phyloP scores from a whole-genome alignment of 2,888 invertebrate genomes.

The Synanthedon myopaeformis region DNA sequence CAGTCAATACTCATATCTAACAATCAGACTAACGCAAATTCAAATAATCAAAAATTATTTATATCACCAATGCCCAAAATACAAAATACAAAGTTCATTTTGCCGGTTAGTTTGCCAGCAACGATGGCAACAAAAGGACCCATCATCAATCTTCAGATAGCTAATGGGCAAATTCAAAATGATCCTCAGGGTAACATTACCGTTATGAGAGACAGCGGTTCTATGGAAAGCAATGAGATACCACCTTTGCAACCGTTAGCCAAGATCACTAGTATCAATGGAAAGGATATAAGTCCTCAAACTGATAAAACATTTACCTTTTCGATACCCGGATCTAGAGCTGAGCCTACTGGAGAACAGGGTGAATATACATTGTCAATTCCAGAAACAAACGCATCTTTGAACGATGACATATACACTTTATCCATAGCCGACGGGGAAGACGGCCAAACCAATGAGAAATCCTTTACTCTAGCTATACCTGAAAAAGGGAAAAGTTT shows the following conservation, averaged over 20 bases:
- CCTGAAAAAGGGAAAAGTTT: constrained; percentile 62
- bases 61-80: constrained; percentile 71
- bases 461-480: constrained; percentile 56
- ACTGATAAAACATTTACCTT: constrained; percentile 48
- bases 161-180: constrained; percentile 73
- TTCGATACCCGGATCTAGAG: constrained; percentile 58
- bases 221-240: constrained; percentile 43
- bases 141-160: constrained; percentile 76
- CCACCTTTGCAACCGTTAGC: constrained; percentile 56
- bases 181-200: constrained; percentile 73
- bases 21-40: constrained; percentile 46
- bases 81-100: constrained; percentile 64
- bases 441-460: constrained; percentile 43
- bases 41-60: constrained; percentile 68
- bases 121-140: constrained; percentile 71
- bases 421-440: constrained; percentile 65
- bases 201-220: constrained; percentile 63
- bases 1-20: constrained; percentile 60
- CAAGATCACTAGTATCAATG: constrained; percentile 38
- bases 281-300: constrained; percentile 46
- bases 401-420: constrained; percentile 67
- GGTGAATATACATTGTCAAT: constrained; percentile 63
- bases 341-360: constrained; percentile 60
- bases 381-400: constrained; percentile 61
- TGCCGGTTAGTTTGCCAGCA: constrained; percentile 61